phyloP scores from a whole-genome alignment of 2,113 vertebrate species.

The Coptodon bakossiorum region DNA sequence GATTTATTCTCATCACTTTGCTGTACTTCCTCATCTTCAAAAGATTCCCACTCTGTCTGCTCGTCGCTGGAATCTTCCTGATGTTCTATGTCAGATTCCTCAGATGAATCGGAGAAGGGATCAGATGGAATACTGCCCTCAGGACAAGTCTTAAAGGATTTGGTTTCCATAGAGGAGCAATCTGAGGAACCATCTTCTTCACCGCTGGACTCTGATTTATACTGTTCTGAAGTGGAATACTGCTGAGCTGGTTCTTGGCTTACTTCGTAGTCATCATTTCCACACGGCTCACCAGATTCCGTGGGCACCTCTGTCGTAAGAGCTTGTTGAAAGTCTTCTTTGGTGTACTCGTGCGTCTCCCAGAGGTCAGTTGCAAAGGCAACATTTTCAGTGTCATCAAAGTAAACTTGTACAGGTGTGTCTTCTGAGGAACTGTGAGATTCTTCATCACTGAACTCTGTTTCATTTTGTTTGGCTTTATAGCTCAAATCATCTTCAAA shows the following conservation, averaged over 20 bases:
- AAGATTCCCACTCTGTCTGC: constrained; percentile 57
- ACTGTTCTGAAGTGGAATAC: neutral
- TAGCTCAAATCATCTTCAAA: neutral
- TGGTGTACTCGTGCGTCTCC: neutral
- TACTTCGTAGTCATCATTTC: neutral
- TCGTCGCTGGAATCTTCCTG: constrained; percentile 60
- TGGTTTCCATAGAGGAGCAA: constrained; percentile 52
- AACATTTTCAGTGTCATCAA: neutral
- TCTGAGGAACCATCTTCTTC: constrained; percentile 43
- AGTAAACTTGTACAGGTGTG: neutral
- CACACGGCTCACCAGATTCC: neutral
- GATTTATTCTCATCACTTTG: neutral
- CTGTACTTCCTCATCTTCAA: constrained; percentile 40
- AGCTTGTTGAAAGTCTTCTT: neutral
- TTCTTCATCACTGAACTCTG: neutral
- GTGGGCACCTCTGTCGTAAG: neutral
- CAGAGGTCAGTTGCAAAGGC: neutral
- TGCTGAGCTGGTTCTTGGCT: neutral
- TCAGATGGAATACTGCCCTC: constrained; percentile 34
- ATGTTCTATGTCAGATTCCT: constrained; percentile 45
- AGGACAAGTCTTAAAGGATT: constrained; percentile 52
- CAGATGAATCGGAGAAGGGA: constrained; percentile 30
- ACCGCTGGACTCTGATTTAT: neutral
- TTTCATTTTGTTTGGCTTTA: neutral
- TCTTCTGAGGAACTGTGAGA: neutral